phyloP scores from a whole-genome alignment of 2,113 vertebrate species.

The Chionomys nivalis region DNA sequence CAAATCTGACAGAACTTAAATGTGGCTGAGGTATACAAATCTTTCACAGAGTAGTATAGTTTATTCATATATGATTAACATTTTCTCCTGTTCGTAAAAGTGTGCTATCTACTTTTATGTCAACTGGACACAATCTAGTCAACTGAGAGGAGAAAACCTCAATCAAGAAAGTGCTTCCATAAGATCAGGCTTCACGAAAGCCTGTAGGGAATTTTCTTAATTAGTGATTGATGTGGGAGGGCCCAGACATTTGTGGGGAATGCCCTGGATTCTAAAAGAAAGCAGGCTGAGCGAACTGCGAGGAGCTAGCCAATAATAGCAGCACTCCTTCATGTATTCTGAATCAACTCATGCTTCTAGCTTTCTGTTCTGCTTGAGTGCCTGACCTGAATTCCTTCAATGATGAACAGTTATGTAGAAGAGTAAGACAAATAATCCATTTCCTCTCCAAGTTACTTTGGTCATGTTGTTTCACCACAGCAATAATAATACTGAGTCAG shows the following conservation, averaged over 20 bases:
- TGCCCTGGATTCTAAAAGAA: neutral
- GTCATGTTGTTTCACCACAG: neutral
- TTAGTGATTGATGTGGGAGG: neutral
- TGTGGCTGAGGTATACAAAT: neutral
- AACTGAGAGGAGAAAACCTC: neutral
- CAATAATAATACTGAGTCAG: neutral
- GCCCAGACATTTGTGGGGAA: neutral
- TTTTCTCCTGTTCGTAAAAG: neutral
- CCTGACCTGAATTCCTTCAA: neutral
- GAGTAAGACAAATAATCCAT: neutral
- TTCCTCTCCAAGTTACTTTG: neutral
- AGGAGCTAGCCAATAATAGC: neutral
- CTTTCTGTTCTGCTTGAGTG: neutral
- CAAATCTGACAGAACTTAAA: neutral
- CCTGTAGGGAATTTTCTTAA: neutral
- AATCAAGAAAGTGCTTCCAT: neutral
- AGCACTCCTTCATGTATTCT: neutral
- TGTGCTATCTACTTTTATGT: neutral
- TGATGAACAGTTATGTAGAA: neutral
- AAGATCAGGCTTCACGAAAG: neutral
- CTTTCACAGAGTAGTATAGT: neutral
- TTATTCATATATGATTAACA: conserved; percentile 12
- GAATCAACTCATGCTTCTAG: neutral
- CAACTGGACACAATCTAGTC: neutral
- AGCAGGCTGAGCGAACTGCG: neutral